These are phyloP conservation scores for Ctenosaura bakeri DNA, from an alignment of 2,797 vertebrate species.

Conservation along the genomic window DNA sequence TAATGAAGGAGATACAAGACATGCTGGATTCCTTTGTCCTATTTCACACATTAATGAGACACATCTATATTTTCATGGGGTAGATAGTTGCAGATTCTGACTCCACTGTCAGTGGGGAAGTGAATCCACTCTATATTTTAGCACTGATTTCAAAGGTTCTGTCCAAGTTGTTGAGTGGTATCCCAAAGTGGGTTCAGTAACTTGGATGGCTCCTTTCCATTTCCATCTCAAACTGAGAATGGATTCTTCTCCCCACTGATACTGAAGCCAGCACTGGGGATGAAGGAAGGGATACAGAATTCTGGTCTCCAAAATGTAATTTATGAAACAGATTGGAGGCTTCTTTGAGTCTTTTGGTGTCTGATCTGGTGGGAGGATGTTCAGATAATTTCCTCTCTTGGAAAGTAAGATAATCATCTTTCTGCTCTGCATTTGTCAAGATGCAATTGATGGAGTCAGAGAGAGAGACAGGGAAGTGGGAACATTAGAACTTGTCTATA, in stretches of 20 bases:
- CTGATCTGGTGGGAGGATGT: background rate
- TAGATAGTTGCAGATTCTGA: background rate
- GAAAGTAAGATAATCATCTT: background rate
- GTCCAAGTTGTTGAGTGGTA: too few relatives aligned
- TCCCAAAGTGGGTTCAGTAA: too few relatives aligned
- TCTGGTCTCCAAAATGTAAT: background rate
- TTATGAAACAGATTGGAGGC: background rate
- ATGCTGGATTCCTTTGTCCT: background rate
- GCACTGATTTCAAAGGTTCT: too few relatives aligned
- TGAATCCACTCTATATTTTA: too few relatives aligned
- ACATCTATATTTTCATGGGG: background rate
- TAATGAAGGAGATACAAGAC: background rate
- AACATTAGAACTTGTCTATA: background rate
- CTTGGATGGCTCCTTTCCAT: too few relatives aligned
- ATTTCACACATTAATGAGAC: background rate
- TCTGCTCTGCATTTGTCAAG: background rate
- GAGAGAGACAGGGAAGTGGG: background rate
- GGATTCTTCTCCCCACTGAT: too few relatives aligned
- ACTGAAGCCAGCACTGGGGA: too few relatives aligned
- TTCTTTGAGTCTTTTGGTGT: too few relatives aligned
- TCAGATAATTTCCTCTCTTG: background rate
- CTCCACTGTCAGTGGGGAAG: too few relatives aligned
- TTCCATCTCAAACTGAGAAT: too few relatives aligned
- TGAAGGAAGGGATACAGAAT: background rate
- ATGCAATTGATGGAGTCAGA: background rate